A percentile compares a stretch with the other conserved stretches of the same genome.
phyloP scores from a whole-genome alignment of 1,140 invertebrate genomes.

The Microplitis mediator region DNA sequence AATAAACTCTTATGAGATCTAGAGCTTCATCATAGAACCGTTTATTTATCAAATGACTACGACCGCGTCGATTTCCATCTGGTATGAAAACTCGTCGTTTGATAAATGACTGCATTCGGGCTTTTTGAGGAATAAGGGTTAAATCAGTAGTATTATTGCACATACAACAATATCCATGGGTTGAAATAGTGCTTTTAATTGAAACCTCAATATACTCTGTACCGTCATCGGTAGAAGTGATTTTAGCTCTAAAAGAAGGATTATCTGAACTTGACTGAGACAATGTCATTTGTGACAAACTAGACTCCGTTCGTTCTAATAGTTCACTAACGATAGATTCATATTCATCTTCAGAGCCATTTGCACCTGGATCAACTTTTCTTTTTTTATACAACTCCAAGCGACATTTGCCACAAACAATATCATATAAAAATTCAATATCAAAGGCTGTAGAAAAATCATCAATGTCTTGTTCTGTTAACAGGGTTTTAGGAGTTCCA shows the following conservation, averaged over 20 bases:
- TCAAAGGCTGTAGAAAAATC: too few species aligned
- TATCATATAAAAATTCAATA: too few species aligned
- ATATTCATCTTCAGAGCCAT: conserved; percentile 6
- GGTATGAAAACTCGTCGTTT: conserved; percentile 16
- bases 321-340: conserved; percentile 2
- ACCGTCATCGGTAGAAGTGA: too few species aligned
- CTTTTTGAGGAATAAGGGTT: conserved; percentile 27
- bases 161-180: not conserved
- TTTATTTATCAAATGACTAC: too few species aligned
- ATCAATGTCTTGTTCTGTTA: conserved; percentile 20
- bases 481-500: conserved; percentile 18
- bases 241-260: conserved; percentile 1
- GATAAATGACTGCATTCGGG: conserved; percentile 17
- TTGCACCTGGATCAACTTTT: conserved; percentile 1
- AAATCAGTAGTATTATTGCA: conserved; percentile 12
- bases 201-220: too few species aligned
- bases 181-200: too few species aligned
- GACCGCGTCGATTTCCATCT: too few species aligned
- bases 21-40: too few species aligned
- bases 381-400: conserved; percentile 17
- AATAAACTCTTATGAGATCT: too few species aligned
- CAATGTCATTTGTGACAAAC: conserved; percentile 19
- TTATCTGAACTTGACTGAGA: conserved; percentile 23
- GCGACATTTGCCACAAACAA: conserved; percentile 23
- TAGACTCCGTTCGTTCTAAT: conserved; percentile 21